A percentile compares a stretch with the other conserved stretches of the same genome.
Conservation (phyloP, 2,888 invertebrate species). For the Pogonocherus hispidulus region DNA sequence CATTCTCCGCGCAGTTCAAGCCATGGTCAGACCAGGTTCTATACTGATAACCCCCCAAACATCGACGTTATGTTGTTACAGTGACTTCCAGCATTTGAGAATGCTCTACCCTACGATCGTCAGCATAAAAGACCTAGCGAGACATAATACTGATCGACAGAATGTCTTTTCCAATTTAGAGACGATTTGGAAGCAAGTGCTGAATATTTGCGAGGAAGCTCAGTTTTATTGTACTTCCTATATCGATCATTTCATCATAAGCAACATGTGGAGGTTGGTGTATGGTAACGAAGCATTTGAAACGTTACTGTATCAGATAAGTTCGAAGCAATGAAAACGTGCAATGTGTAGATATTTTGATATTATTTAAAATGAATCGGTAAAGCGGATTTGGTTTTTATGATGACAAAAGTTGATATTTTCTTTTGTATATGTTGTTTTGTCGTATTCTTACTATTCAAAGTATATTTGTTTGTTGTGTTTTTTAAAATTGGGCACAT, state of each 20-base stretch:
- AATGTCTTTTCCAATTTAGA: conserved; percentile 67
- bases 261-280: conserved; percentile 65
- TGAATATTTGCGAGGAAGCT: conserved; percentile 73
- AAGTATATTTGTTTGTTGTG: no score
- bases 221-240: conserved; percentile 64
- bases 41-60: conserved; percentile 62
- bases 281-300: conserved; percentile 55
- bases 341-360: not conserved
- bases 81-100: conserved; percentile 49
- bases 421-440: no score
- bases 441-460: no score
- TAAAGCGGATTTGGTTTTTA: no score
- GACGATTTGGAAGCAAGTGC: conserved; percentile 77
- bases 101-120: conserved; percentile 54
- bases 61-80: conserved; percentile 53
- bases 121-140: conserved; percentile 52
- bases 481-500: no score
- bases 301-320: conserved; percentile 49
- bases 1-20: conserved; percentile 51
- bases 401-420: no score
- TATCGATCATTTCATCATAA: conserved; percentile 60
- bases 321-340: conserved; percentile 15
- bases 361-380: no score
- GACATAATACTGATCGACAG: conserved; percentile 51
- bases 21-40: conserved; percentile 64